phyloP scores from a whole-genome alignment of 2,113 vertebrate genomes.

The Coryphaenoides rupestris region DNA sequence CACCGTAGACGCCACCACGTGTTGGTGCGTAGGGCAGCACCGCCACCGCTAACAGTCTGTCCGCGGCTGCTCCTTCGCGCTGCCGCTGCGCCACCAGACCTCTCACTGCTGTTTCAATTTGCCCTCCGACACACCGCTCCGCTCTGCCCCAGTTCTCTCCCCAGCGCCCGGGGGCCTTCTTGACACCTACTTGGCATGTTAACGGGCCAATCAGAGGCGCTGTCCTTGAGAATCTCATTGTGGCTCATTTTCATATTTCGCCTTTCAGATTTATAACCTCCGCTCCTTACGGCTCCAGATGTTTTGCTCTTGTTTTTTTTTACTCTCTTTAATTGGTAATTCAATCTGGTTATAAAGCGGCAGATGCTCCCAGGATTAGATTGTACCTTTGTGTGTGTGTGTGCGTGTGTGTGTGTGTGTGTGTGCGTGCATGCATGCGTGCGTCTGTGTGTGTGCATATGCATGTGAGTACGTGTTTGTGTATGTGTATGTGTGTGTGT shows the following conservation, averaged over 20 bases:
- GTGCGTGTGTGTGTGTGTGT: conserved; percentile 23
- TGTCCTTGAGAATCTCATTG: conserved; percentile 73
- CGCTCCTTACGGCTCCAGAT: conserved; percentile 74
- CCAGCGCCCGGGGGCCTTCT: conserved; percentile 65
- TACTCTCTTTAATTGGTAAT: conserved; percentile 77
- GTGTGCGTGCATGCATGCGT: background rate
- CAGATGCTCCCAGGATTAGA: conserved; percentile 68
- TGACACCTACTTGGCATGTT: conserved; percentile 66
- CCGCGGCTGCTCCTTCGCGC: background rate
- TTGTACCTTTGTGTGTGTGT: conserved; percentile 50
- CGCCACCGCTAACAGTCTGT: background rate
- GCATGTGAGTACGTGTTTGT: conserved; percentile 21
- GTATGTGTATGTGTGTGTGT: conserved; percentile 2
- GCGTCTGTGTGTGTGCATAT: background rate
- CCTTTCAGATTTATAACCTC: conserved; percentile 68
- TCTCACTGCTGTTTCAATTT: conserved; percentile 41
- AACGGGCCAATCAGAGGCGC: conserved; percentile 67
- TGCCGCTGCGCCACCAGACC: conserved; percentile 24
- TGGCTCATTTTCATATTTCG: conserved; percentile 65
- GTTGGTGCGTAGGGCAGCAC: conserved; percentile 4
- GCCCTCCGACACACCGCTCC: conserved; percentile 60
- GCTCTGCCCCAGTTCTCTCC: conserved; percentile 71
- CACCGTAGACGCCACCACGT: background rate
- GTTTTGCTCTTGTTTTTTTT: conserved; percentile 75
- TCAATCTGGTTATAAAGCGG: conserved; percentile 74